Conservation (phyloP, 2,888 invertebrate genomes). For the Caenorhabditis japonica region DNA sequence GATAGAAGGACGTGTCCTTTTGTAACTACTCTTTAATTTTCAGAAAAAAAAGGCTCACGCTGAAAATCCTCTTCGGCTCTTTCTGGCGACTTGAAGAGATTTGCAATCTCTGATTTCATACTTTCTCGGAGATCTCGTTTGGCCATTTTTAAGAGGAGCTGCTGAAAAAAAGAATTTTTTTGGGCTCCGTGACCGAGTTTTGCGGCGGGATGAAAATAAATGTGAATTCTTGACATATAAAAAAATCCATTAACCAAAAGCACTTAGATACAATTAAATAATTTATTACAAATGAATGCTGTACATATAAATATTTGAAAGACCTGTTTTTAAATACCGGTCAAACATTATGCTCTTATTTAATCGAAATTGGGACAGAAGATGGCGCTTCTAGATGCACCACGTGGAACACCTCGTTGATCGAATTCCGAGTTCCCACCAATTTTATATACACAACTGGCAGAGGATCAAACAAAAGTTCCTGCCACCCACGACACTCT, state of each 20-base stretch:
- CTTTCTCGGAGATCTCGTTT: slow-evolving; percentile 18
- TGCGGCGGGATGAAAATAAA: no score
- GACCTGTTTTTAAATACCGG: no score
- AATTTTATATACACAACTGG: slow-evolving; percentile 94
- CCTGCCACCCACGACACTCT: slow-evolving; percentile 92
- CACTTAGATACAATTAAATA: no score
- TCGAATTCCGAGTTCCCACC: slow-evolving; percentile 95
- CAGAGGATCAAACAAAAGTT: slow-evolving; percentile 86
- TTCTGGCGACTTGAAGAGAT: slow-evolving; percentile 28
- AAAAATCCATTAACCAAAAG: no score
- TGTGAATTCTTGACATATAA: no score
- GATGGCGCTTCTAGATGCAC: slow-evolving; percentile 52
- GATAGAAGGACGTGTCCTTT: background rate
- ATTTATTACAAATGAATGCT: background rate
- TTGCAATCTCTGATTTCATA: slow-evolving; percentile 30
- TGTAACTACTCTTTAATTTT: background rate
- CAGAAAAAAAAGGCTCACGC: slow-evolving; percentile 4
- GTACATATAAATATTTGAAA: background rate
- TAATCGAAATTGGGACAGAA: slow-evolving; percentile 26
- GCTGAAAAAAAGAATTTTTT: no score
- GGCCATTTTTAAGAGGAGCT: slow-evolving; percentile 1
- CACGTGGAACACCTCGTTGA: slow-evolving; percentile 71
- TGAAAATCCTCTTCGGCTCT: slow-evolving; percentile 14
- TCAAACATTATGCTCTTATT: no score
- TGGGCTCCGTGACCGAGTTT: background rate